A percentile compares a stretch with the other conserved stretches of the same genome.
Evolutionary conservation across 2,888 invertebrate genomes (phyloP).

Genomic region (Drosophila cyrtoloma): DNA sequence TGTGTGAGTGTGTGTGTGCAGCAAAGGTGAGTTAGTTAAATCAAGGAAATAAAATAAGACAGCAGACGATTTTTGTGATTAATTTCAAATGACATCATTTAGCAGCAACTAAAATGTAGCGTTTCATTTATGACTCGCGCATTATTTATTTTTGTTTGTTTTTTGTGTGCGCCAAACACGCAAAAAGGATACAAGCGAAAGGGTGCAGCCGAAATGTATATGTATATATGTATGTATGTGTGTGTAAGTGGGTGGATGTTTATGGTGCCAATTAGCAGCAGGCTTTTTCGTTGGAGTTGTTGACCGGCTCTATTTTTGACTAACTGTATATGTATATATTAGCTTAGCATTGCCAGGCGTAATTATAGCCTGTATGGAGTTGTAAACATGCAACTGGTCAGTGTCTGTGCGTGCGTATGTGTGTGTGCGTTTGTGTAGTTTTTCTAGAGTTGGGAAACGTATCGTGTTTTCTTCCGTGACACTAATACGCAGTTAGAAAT

Average conservation of each 20-base stretch:
- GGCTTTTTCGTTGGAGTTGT: constrained; percentile 42
- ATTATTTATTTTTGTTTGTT: constrained; percentile 68
- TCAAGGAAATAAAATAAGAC: constrained; percentile 25
- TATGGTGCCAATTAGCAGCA: constrained; percentile 29
- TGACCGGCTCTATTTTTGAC: constrained; percentile 62
- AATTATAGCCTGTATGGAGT: constrained; percentile 57
- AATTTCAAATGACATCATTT: constrained; percentile 73
- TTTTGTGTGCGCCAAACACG: constrained; percentile 64
- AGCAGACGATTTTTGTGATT: constrained; percentile 41
- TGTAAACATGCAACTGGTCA: constrained; percentile 71
- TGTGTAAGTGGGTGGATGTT: constrained; percentile 11
- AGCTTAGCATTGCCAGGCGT: constrained; percentile 32
- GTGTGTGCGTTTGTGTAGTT: constrained; percentile 5
- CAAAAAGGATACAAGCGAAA: constrained; percentile 57
- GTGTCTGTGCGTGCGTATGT: constrained; percentile 5
- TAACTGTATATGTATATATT: constrained; percentile 45
- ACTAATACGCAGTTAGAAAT: not conserved
- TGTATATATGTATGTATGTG: not conserved
- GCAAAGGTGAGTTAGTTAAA: constrained; percentile 34
- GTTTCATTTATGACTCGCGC: constrained; percentile 42
- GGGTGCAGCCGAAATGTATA: constrained; percentile 16
- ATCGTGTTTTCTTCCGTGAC: not conserved
- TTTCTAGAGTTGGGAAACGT: constrained; percentile 9
- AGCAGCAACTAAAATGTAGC: constrained; percentile 51
- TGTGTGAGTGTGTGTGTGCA: not conserved